Base-by-base conservation (phyloP, 2,888 invertebrate species). In the Diploptera punctata region DNA sequence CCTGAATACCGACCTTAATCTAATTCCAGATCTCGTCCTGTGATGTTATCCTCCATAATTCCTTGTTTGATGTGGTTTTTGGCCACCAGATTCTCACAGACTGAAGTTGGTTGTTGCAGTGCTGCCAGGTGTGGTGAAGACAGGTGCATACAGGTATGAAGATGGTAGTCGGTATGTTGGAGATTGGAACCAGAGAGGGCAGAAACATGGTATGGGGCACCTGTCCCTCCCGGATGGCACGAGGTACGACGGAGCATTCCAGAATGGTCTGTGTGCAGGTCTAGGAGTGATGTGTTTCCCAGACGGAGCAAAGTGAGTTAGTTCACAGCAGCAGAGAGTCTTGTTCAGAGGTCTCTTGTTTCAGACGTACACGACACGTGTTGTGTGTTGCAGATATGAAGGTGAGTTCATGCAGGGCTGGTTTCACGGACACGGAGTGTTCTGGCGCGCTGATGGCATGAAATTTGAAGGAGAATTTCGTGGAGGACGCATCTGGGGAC, bases 321-420 rank as follows among this genome's bases (percentile, higher is more conserved):
- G n/a, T n/a, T n/a, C n/a, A n/a, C n/a, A n/a, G n/a, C n/a, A n/a
- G n/a, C n/a, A n/a, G n/a, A n/a, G n/a, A n/a, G n/a, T n/a, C n/a
- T n/a, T n/a, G n/a, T n/a, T n/a, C n/a, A n/a, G n/a, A n/a, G n/a
- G n/a, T n/a, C n/a, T n/a, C n/a, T n/a, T n/a, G n/a, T n/a, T n/a
- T n/a, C n/a, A n/a, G n/a, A n/a, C n/a, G n/a, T n/a, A n/a, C n/a
- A n/a, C n/a, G n/a, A n/a, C n/a, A n/a, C n/a, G n/a, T n/a, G n/a
- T n/a, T n/a, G n/a, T n/a, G n/a, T n/a, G n/a, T n/a, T n/a, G n/a
- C n/a, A 96, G 96, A 81, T 97, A 94, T 78, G 96, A 96, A 85
- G 97, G 97, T 2, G 95, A 97, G 81, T 95, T 97, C 81, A 90
- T 91, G 86, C 91, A 94, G 80, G 97, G 97, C 21, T 97, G 96